phyloP scores from a whole-genome alignment of 2,888 invertebrate genomes.

The Deilephila porcellus region DNA sequence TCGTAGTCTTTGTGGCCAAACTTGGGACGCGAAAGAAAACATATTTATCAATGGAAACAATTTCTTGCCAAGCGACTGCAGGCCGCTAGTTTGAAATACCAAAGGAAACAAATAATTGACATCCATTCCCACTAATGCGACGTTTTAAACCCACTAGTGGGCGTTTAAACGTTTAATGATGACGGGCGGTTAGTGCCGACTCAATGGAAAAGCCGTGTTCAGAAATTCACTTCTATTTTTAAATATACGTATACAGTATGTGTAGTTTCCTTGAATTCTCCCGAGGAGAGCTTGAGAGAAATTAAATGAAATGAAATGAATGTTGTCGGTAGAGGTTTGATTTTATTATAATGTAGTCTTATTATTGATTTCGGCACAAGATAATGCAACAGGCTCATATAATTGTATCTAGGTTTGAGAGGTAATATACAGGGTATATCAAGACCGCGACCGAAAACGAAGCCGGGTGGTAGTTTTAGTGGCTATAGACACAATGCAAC shows the following conservation, averaged over 20 bases:
- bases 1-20: too few species aligned
- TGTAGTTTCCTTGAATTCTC: slow-evolving; percentile 19
- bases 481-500: too few species aligned
- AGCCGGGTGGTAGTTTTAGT: too few species aligned
- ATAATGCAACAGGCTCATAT: too few species aligned
- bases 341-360: too few species aligned
- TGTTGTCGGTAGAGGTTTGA: neutral
- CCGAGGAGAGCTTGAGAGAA: neutral
- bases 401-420: too few species aligned
- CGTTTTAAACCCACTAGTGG: slow-evolving; percentile 37
- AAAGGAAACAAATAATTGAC: neutral
- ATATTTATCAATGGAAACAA: neutral
- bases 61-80: neutral
- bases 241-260: neutral
- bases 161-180: slow-evolving; percentile 47
- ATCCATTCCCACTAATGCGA: slow-evolving; percentile 18
- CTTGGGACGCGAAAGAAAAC: neutral
- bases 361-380: too few species aligned
- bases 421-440: too few species aligned
- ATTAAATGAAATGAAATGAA: neutral
- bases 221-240: slow-evolving; percentile 33
- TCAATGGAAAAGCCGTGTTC: slow-evolving; percentile 63
- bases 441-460: too few species aligned
- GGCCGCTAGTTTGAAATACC: neutral
- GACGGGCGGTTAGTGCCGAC: slow-evolving; percentile 48